phyloP scores from a whole-genome alignment of 2,113 vertebrate species.

The Saimiri boliviensis region DNA sequence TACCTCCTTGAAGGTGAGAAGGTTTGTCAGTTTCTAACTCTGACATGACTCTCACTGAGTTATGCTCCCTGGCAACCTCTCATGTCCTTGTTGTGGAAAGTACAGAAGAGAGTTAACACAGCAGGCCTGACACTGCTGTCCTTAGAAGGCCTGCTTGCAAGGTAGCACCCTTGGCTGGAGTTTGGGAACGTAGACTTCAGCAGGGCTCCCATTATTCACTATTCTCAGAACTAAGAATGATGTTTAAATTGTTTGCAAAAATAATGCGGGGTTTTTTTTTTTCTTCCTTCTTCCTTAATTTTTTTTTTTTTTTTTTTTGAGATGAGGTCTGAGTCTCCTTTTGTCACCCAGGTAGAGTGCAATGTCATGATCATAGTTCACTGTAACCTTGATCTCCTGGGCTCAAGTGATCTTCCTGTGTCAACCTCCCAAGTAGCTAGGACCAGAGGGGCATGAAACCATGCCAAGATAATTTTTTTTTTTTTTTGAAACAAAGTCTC shows the following conservation, averaged over 20 bases:
- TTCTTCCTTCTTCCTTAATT: neutral
- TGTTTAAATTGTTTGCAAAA: neutral
- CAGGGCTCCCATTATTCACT: neutral
- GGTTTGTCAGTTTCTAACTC: neutral
- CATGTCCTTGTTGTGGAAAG: neutral
- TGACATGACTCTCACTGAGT: neutral
- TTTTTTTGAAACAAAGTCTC: no score
- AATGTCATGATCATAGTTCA: no score
- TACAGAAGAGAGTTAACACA: neutral
- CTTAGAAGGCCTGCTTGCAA: neutral
- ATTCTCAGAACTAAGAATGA: neutral
- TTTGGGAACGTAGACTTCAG: neutral
- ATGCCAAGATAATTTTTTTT: no score
- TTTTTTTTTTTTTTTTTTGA: neutral
- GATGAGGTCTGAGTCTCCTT: no score
- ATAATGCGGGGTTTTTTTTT: neutral
- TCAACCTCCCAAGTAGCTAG: no score
- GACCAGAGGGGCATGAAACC: no score
- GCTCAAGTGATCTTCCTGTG: no score
- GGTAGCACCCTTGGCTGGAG: neutral
- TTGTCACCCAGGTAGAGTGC: no score
- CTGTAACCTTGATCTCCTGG: no score
- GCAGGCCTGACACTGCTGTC: neutral
- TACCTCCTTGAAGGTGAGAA: neutral
- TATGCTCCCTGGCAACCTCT: neutral